Conservation (phyloP, 2,888 invertebrate species). For the Barypeithes pellucidus region DNA sequence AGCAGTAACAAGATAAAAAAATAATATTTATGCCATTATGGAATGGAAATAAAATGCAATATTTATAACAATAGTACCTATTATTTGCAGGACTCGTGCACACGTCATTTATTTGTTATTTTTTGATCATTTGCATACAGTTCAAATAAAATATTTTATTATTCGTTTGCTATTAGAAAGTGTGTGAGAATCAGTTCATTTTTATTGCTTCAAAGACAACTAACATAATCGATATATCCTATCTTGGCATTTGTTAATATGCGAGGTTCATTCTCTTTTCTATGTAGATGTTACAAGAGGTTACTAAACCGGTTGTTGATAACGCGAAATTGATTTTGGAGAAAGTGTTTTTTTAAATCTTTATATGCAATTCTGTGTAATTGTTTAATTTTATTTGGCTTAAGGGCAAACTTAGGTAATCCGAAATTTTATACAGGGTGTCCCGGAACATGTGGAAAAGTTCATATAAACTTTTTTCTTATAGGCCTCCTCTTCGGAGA, state of each 20-base stretch:
- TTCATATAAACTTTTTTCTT: no score
- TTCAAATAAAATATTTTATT: conserved; percentile 6
- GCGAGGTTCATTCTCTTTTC: background rate
- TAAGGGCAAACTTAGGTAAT: no score
- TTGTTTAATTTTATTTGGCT: no score
- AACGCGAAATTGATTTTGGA: background rate
- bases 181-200: conserved; percentile 14
- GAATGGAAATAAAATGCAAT: background rate
- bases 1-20: no score
- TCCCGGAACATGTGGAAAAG: no score
- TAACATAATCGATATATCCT: background rate
- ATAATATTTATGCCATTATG: no score
- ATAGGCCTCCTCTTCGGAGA: no score
- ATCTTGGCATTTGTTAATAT: background rate
- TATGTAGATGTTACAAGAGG: background rate
- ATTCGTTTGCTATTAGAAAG: conserved; percentile 15
- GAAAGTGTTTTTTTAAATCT: background rate
- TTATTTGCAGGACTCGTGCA: background rate
- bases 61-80: conserved; percentile 7
- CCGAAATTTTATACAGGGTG: no score
- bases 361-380: no score
- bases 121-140: conserved; percentile 3
- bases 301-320: background rate
- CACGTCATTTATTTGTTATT: background rate
- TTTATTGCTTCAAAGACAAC: conserved; percentile 9